phyloP scores from a whole-genome alignment of 2,888 invertebrate species.

The Andrena dorsata region DNA sequence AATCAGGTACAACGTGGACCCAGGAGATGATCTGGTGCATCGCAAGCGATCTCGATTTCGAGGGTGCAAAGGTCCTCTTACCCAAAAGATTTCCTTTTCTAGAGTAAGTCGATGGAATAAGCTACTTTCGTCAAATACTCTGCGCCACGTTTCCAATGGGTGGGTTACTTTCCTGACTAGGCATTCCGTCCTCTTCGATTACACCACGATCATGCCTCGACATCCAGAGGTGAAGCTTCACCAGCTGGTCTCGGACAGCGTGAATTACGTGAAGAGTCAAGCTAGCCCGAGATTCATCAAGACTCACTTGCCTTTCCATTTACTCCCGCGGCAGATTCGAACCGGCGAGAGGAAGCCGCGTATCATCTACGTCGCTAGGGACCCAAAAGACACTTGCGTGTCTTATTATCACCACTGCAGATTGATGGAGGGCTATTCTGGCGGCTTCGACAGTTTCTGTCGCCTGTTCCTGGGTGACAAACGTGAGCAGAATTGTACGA shows the following conservation, averaged over 20 bases:
- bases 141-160: neutral
- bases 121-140: neutral
- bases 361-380: constrained; percentile 90
- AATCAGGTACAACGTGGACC: constrained; percentile 92
- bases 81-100: constrained; percentile 86
- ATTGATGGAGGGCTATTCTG: constrained; percentile 86
- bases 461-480: constrained; percentile 87
- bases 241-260: constrained; percentile 74
- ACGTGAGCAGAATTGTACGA: constrained; percentile 81
- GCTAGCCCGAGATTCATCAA: constrained; percentile 88
- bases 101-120: constrained; percentile 73
- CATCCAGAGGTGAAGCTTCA: constrained; percentile 22
- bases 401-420: constrained; percentile 90
- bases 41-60: constrained; percentile 91
- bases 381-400: constrained; percentile 90
- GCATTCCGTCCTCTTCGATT: constrained; percentile 41
- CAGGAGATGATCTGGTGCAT: constrained; percentile 97
- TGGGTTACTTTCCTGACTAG: constrained; percentile 2
- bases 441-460: constrained; percentile 87
- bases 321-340: constrained; percentile 86
- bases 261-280: constrained; percentile 81
- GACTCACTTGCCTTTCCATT: constrained; percentile 88
- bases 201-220: neutral
- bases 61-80: constrained; percentile 88
- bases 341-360: constrained; percentile 83